Percentiles rank a stretch among this genome's conserved stretches.
These are phyloP conservation scores for Holcopasites calliopsidis DNA, from an alignment of 1,140 invertebrate species.

Conservation along the genomic window DNA sequence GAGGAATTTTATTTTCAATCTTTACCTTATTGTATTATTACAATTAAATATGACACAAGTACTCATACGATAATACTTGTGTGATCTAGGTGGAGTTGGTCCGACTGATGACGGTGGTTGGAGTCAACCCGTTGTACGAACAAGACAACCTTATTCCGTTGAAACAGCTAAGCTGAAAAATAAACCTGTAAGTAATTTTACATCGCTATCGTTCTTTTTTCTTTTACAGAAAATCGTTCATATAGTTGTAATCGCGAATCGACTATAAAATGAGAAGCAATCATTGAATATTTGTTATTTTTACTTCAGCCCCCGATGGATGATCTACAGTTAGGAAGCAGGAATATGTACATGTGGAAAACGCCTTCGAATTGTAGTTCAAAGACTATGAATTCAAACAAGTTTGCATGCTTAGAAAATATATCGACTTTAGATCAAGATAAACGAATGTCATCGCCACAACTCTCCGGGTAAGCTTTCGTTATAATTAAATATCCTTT, in stretches of 20 bases:
- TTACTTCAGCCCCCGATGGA: constrained; percentile 73
- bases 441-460: constrained; percentile 68
- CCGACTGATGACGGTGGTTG: constrained; percentile 72
- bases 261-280: background rate
- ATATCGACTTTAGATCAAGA: constrained; percentile 72
- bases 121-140: constrained; percentile 67
- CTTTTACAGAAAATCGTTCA: too few species aligned
- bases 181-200: constrained; percentile 74
- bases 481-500: background rate
- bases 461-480: constrained; percentile 73
- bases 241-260: background rate
- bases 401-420: constrained; percentile 77
- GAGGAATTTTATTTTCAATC: background rate
- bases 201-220: background rate
- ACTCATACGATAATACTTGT: background rate
- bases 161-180: constrained; percentile 80
- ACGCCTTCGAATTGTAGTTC: constrained; percentile 53
- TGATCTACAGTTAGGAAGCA: constrained; percentile 76
- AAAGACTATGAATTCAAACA: constrained; percentile 71
- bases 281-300: background rate
- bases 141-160: constrained; percentile 74
- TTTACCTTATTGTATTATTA: background rate
- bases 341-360: constrained; percentile 71
- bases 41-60: background rate
- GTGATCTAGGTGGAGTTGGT: constrained; percentile 62